Percentiles rank a stretch among this genome's conserved stretches.
Evolutionary conservation across 2,113 vertebrate species (phyloP).

Genomic region (Spizaetus ornatus): DNA sequence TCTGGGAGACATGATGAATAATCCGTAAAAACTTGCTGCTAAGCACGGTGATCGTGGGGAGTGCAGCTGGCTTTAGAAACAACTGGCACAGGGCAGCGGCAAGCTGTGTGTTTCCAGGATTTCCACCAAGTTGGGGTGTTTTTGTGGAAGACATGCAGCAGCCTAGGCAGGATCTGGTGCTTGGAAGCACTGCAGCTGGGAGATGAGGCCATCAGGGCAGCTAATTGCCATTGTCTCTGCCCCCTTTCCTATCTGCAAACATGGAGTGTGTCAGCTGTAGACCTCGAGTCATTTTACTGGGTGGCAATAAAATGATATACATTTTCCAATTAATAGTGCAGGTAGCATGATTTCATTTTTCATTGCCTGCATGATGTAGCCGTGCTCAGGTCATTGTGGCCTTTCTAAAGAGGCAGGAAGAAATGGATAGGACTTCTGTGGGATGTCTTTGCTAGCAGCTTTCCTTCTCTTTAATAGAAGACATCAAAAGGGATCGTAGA

Average conservation of each 20-base stretch:
- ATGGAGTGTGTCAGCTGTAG: neutral
- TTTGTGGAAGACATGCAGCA: neutral
- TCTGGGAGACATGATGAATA: neutral
- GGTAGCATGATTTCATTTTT: neutral
- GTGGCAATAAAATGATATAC: neutral
- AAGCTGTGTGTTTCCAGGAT: neutral
- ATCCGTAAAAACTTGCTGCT: neutral
- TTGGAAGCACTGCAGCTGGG: neutral
- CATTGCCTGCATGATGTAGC: neutral
- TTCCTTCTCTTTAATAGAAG: neutral
- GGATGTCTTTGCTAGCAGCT: neutral
- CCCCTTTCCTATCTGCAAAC: neutral
- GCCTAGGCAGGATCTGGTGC: neutral
- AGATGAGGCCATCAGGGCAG: neutral
- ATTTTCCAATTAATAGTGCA: neutral
- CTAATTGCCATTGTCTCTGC: neutral
- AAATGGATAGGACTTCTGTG: neutral
- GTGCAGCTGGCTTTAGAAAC: neutral
- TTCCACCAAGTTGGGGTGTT: neutral
- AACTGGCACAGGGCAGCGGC: neutral
- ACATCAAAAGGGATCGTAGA: neutral
- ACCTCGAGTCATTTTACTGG: neutral
- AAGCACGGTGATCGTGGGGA: accelerated
- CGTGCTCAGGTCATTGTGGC: neutral
- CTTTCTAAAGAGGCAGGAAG: neutral